Evolutionary conservation across 2,113 vertebrate genomes (phyloP), one percentile per base, ranked within the genome.

Genomic region (Corvus moneduloides): DNA sequence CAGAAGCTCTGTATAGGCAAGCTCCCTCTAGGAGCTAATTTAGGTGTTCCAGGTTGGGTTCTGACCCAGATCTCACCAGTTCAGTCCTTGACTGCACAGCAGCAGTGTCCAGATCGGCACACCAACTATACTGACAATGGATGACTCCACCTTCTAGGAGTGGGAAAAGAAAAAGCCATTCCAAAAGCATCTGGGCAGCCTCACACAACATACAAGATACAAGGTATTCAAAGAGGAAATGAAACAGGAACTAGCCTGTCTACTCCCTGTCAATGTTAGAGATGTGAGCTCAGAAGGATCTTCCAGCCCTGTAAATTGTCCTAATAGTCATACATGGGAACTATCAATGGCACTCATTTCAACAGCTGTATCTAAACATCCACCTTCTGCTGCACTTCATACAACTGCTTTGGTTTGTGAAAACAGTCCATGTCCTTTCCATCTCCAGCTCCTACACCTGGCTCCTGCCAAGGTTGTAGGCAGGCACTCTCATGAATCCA

Each of bases 221-320:
- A 88, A 61, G 4, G 2, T 20, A 44, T 13, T n/a, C 19, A 69
- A 68, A 84, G 17, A 75, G 28, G 26, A 84, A 68, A 1, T 51
- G 37, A 59, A 82, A 44, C 18, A 68, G 44, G 15, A 85, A 20
- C 10, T 24, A 81, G 30, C 14, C 23, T 15, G 8, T 75, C 73
- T 73, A 18, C 7, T 76, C 52, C 37, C 7, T 2, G 0, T 10
- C 37, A 37, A 0, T 26, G 19, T 37, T 32, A 49, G 17, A 72
- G 12, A 69, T 4, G 21, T 32, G 41, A 61, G 10, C 52, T 56
- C 39, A 71, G 14, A 64, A 51, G 8, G 10, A 59, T 48, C 52
- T 37, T 49, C 41, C 32, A 61, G 41, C 9, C 56, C 39, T 51
- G 15, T 56, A 69, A 73, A 88, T 26, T 64, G 16, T 48, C n/a